These are phyloP conservation scores for Eilema caniola DNA, from an alignment of 2,888 invertebrate species.

Conservation along the genomic window DNA sequence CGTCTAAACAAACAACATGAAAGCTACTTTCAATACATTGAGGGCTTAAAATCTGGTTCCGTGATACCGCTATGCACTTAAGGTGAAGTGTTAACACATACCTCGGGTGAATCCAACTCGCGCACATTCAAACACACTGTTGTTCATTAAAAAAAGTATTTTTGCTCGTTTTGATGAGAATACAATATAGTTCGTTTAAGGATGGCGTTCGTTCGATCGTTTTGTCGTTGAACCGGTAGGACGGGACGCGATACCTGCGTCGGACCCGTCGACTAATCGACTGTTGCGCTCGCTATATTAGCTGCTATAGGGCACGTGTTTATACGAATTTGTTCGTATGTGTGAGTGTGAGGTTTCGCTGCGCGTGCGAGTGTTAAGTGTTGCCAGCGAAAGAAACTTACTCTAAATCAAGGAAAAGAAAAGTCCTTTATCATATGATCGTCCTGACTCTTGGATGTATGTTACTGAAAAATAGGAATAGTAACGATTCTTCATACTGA, in stretches of 20 bases:
- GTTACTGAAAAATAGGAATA: no score
- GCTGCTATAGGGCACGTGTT: slow-evolving; percentile 61
- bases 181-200: slow-evolving; percentile 66
- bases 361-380: slow-evolving; percentile 66
- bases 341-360: slow-evolving; percentile 68
- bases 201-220: slow-evolving; percentile 83
- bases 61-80: slow-evolving; percentile 76
- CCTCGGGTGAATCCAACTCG: slow-evolving; percentile 50
- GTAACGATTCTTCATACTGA: no score
- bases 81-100: slow-evolving; percentile 53
- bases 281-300: slow-evolving; percentile 58
- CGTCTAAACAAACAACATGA: slow-evolving; percentile 63
- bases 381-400: slow-evolving; percentile 50
- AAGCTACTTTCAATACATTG: slow-evolving; percentile 64
- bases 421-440: neutral
- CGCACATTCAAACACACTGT: slow-evolving; percentile 51
- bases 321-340: slow-evolving; percentile 54
- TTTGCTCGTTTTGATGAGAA: slow-evolving; percentile 50
- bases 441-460: no score
- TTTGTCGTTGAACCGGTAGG: slow-evolving; percentile 78
- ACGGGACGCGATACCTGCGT: slow-evolving; percentile 73
- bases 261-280: slow-evolving; percentile 71
- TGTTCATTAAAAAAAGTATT: slow-evolving; percentile 48
- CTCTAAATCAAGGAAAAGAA: slow-evolving; percentile 22
- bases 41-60: slow-evolving; percentile 73